Base-by-base conservation (phyloP, 2,797 vertebrate species). In the Platyrinchus mystaceus region DNA sequence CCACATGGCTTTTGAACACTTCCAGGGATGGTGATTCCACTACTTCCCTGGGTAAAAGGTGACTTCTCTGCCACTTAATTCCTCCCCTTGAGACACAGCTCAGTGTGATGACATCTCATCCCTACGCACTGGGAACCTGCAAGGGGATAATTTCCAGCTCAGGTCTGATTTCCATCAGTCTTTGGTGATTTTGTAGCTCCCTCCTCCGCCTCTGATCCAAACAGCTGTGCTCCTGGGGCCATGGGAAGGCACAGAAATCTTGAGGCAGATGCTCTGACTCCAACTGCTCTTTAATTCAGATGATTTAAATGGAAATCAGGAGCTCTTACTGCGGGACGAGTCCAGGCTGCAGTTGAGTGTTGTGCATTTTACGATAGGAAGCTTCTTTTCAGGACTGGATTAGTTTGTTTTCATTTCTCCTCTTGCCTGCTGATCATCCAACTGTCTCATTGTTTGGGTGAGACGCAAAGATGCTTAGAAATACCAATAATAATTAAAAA, bases 361-460 rank as follows among this genome's bases (percentile, higher is more conserved):
- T 14, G 59, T 10, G 73, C 23, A 0, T 90, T 93, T 95, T 60
- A 84, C 5, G 16, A 91, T 64, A 11, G 15, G 52, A 83, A 41
- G 77, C 30, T 3, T 49, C 50, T 19, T 64, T 39, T 17, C 37
- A 36, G 67, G 60, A 47, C 36, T 58, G 75, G 76, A 81, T 90
- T 56, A 77, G 84, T 90, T 69, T 95, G 90, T 89, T 95, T 95
- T 90, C 56, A 7, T 75, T 90, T 79, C 66, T 85, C 24, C 37
- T 94, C 77, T 59, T 70, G 34, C 90, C 75, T 95, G 91, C 79
- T 83, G 78, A 52, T 91, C 79, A 41, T 58, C 91, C 84, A 89
- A 83, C 88, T 96, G 83, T 77, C 87, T 96, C 77, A 26, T 73
- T 77, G 78, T 90, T 91, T 91, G 94, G 75, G 87, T 75, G 88